Evolutionary conservation across 2,797 vertebrate genomes (phyloP), one percentile per base, ranked within the genome.

Genomic region (Artibeus lituratus): DNA sequence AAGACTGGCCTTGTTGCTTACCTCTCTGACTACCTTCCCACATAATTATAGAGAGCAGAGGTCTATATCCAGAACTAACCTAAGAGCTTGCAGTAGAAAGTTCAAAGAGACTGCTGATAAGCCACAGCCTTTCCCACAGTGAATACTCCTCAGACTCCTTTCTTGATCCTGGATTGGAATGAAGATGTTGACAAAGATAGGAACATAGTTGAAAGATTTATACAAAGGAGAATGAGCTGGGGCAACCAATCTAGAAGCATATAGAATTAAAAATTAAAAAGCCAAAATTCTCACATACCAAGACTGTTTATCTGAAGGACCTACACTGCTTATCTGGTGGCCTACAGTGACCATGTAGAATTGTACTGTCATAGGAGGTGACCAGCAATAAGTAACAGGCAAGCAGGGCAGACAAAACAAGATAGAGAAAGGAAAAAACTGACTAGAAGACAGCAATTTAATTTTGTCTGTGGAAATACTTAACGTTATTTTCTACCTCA

Each of bases 11-110:
- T 72, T 83, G 55, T 19, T 72, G 29, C 80, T 94, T 90, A 74
- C 90, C 67, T 91, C 67, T 91, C 70, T 86, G 70, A 77, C 42
- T 78, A 22, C 4, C 42, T 88, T 70, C 14, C 67, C 51, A 65
- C 80, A 59, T 85, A 87, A 90, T 91, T 88, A 76, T 4, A 95
- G 91, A 87, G 44, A 76, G 29, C 65, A 83, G 70, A 93, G 24
- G 39, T 85, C 83, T 72, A 22, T 67, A 44, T 89, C 78, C 76
- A 51, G 24, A 85, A n/a, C 55, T 35, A 72, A n/a, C 73, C 49
- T 19, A 55, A 69, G 37, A 47, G 10, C 65, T 59, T 49, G 44
- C 2, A 49, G 22, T 37, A 53, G 37, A 65, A 16, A 83, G 51
- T 91, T 55, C 47, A 51, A 59, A 95, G 42, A 91, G 59, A 81